A percentile compares a stretch with the other conserved stretches of the same genome.
Evolutionary conservation across 2,888 invertebrate species (phyloP).

Genomic region (Ctena decussata): DNA sequence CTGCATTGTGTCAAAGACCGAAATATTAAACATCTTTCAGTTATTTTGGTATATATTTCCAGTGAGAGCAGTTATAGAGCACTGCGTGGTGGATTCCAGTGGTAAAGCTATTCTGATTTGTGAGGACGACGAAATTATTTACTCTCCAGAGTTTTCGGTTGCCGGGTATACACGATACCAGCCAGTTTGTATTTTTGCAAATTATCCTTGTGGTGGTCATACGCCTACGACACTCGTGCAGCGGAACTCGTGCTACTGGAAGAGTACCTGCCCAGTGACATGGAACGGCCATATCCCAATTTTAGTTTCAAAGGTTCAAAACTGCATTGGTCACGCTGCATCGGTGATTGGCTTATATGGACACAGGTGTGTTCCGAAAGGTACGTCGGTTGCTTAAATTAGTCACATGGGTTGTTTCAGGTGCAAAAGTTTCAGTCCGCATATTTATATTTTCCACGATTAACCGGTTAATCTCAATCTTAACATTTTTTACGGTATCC

Average conservation of each 20-base stretch:
- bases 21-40: too few relatives aligned
- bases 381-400: conserved; percentile 26
- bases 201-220: conserved; percentile 60
- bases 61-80: conserved; percentile 58
- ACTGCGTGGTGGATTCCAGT: conserved; percentile 23
- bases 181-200: conserved; percentile 34
- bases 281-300: conserved; percentile 59
- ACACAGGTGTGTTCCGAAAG: conserved; percentile 63
- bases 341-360: conserved; percentile 50
- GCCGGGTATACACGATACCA: conserved; percentile 40
- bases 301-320: conserved; percentile 28
- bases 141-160: conserved; percentile 46
- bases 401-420: too few relatives aligned
- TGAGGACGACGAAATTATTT: conserved; percentile 46
- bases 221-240: conserved; percentile 62
- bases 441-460: too few relatives aligned
- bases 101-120: conserved; percentile 49
- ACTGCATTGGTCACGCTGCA: conserved; percentile 57
- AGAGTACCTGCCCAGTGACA: conserved; percentile 51
- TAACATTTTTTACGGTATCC: too few relatives aligned
- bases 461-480: too few relatives aligned
- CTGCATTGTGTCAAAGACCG: too few relatives aligned
- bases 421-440: too few relatives aligned
- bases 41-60: not conserved
- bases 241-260: conserved; percentile 68